Conservation (phyloP, 2,888 invertebrate genomes). For the Hypena proboscidalis region DNA sequence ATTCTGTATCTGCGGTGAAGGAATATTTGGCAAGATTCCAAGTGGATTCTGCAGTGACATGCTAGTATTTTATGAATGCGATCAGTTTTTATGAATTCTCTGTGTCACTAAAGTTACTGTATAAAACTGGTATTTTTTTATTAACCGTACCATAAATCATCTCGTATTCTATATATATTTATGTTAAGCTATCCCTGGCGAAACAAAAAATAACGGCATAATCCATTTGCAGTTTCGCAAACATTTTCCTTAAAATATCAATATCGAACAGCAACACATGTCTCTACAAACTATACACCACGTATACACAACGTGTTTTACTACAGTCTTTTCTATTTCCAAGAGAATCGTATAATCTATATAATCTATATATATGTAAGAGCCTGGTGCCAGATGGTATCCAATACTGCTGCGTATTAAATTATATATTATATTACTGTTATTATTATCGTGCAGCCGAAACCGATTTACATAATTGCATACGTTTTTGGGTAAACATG, state of each 20-base stretch:
- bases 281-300: conserved; percentile 12
- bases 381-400: conserved; percentile 30
- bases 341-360: conserved; percentile 20
- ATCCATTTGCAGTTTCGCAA: conserved; percentile 4
- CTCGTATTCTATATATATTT: too few species aligned
- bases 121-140: too few species aligned
- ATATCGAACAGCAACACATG: conserved; percentile 24
- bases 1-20: not conserved
- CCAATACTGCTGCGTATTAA: conserved; percentile 35
- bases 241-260: conserved; percentile 24
- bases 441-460: conserved; percentile 25
- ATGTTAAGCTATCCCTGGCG: too few species aligned
- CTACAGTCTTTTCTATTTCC: conserved; percentile 26
- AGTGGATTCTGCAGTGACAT: too few species aligned
- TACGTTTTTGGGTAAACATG: conserved; percentile 5
- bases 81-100: too few species aligned
- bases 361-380: too few species aligned
- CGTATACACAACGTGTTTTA: conserved; percentile 21
- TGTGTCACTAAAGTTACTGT: too few species aligned
- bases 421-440: conserved; percentile 38
- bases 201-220: not conserved
- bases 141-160: too few species aligned
- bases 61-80: too few species aligned
- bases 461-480: conserved; percentile 33
- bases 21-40: not conserved